Evolutionary conservation across 2,113 vertebrate species (phyloP).

Genomic region (Grantiella picta): DNA sequence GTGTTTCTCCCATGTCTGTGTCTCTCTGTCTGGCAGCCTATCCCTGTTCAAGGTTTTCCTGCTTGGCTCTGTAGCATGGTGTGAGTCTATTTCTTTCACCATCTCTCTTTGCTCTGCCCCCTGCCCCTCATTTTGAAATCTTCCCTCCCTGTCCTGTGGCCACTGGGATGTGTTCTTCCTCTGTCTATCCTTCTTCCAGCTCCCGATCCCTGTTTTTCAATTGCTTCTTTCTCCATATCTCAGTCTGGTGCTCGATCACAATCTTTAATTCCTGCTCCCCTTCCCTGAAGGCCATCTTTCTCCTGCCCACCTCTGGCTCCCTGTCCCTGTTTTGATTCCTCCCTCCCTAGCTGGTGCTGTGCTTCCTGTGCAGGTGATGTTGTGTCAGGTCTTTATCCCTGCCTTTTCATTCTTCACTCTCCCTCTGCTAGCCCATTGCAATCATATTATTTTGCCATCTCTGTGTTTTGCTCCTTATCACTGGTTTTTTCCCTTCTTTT

Average conservation of each 20-base stretch:
- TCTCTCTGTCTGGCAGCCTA: fast-evolving
- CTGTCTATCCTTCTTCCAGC: neutral
- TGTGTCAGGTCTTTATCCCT: neutral
- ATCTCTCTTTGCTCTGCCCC: neutral
- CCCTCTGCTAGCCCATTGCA: neutral
- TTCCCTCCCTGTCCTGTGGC: neutral
- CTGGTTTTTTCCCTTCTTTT: neutral
- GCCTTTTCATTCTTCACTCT: neutral
- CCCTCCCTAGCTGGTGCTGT: neutral
- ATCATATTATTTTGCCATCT: neutral
- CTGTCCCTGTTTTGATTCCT: neutral
- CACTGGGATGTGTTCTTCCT: neutral
- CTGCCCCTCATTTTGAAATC: neutral
- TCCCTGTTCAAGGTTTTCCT: neutral
- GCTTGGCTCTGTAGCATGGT: neutral
- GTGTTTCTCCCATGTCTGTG: neutral
- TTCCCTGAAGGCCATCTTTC: neutral
- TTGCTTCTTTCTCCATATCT: neutral
- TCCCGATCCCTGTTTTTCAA: neutral
- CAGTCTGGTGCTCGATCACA: neutral
- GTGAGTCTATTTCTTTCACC: neutral
- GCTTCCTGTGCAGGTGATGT: neutral
- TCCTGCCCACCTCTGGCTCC: neutral
- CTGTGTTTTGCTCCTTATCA: neutral
- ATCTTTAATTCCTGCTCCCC: neutral